phyloP scores from a whole-genome alignment of 2,797 vertebrate genomes.

The Kryptolebias ocellatus region DNA sequence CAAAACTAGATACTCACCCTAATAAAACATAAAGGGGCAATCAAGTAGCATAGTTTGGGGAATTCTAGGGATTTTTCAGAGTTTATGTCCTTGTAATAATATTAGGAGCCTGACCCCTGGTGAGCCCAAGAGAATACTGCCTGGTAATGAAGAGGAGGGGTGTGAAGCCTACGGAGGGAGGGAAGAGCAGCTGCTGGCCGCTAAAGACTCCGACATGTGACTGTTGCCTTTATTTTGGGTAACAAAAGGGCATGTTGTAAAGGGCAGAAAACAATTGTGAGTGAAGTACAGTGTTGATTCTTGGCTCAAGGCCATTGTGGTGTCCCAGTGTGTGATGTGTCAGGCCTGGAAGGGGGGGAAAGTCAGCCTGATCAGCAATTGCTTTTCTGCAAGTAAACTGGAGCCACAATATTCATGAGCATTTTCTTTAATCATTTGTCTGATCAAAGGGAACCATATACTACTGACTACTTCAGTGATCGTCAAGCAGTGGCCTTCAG shows the following conservation, averaged over 20 bases:
- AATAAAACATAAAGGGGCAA: conserved; percentile 86
- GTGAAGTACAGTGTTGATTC: conserved; percentile 81
- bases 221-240: conserved; percentile 81
- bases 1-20: conserved; percentile 77
- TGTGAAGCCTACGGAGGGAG: conserved; percentile 56
- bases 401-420: conserved; percentile 9
- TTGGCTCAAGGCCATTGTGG: conserved; percentile 76
- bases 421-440: background rate
- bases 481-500: too few relatives aligned
- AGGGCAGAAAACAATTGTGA: conserved; percentile 79
- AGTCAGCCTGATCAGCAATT: conserved; percentile 48
- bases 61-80: conserved; percentile 87
- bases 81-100: conserved; percentile 88
- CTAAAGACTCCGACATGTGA: conserved; percentile 80
- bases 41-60: conserved; percentile 84
- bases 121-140: conserved; percentile 61
- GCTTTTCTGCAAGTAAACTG: conserved; percentile 30
- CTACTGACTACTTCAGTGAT: background rate
- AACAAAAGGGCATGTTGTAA: conserved; percentile 82
- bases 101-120: conserved; percentile 78
- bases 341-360: conserved; percentile 53
- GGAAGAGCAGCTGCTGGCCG: conserved; percentile 79
- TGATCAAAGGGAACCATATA: background rate
- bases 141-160: conserved; percentile 55
- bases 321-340: conserved; percentile 75